phyloP scores from a whole-genome alignment of 2,888 invertebrate species.

The Cerceris rybyensis region DNA sequence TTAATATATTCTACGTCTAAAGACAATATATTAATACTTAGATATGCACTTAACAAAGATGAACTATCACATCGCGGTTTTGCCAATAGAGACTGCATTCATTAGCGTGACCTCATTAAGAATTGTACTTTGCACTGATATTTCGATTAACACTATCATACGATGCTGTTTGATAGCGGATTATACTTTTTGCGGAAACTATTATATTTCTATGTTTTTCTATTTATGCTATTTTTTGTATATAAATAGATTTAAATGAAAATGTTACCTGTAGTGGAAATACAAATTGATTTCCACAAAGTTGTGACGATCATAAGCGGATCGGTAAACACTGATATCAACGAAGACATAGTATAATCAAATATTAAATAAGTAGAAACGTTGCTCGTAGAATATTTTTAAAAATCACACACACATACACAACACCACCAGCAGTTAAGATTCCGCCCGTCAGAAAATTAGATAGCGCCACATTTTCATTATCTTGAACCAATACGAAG shows the following conservation, averaged over 20 bases:
- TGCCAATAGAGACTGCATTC: neutral
- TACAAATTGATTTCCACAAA: no score
- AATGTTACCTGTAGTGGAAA: no score
- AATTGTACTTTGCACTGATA: slow-evolving; percentile 10
- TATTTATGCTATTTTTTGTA: neutral
- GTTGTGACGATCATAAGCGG: neutral
- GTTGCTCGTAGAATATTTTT: slow-evolving; percentile 6
- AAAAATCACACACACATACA: neutral
- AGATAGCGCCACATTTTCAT: slow-evolving; percentile 43
- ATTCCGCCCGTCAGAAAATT: neutral
- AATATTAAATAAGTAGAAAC: neutral
- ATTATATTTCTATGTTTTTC: neutral
- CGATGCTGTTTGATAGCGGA: neutral
- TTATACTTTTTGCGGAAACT: neutral
- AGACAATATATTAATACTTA: no score
- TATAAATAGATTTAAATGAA: no score
- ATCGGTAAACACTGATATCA: neutral
- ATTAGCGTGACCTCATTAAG: neutral
- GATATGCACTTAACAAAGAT: neutral
- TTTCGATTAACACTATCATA: slow-evolving; percentile 1
- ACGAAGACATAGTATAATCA: neutral
- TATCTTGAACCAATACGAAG: slow-evolving; percentile 51
- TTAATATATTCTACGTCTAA: no score
- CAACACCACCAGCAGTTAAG: neutral
- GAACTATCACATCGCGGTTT: neutral